phyloP scores from a whole-genome alignment of 2,797 vertebrate genomes.

The Pagetopsis macropterus region DNA sequence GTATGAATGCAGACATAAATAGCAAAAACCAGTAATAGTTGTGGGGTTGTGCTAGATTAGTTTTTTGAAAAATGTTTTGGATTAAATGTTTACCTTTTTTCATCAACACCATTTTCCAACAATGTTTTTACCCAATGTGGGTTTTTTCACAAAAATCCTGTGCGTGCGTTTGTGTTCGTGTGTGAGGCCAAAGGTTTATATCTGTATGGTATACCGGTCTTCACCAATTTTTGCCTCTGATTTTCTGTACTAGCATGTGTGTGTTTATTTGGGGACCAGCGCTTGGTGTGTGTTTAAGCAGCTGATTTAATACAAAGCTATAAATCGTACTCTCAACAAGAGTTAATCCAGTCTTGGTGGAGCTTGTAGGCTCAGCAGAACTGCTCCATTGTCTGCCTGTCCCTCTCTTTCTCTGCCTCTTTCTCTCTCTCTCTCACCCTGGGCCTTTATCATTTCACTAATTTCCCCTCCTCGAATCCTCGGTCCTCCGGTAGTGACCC shows the following conservation, averaged over 20 bases:
- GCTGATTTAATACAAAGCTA: constrained; percentile 71
- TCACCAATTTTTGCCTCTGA: constrained; percentile 4
- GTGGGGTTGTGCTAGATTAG: background rate
- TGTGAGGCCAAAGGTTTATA: background rate
- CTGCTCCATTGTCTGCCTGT: constrained; percentile 14
- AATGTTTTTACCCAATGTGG: background rate
- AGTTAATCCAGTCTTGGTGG: constrained; percentile 68
- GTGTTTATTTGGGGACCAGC: constrained; percentile 17
- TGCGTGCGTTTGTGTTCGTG: background rate
- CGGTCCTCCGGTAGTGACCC: too few species aligned
- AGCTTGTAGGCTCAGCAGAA: constrained; percentile 60
- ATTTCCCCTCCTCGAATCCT: too few species aligned
- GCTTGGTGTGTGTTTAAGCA: constrained; percentile 65
- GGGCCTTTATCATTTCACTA: too few species aligned
- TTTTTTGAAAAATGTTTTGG: background rate
- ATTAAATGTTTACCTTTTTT: background rate
- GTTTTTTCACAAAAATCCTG: too few species aligned
- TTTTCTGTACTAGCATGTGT: constrained; percentile 24
- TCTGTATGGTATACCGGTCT: background rate
- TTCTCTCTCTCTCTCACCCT: background rate
- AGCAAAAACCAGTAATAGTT: background rate
- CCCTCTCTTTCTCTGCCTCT: background rate
- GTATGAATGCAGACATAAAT: background rate
- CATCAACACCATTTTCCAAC: background rate
- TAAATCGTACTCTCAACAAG: constrained; percentile 66